Conservation (phyloP, 1,140 invertebrate genomes). For the Drosophila funebris region DNA sequence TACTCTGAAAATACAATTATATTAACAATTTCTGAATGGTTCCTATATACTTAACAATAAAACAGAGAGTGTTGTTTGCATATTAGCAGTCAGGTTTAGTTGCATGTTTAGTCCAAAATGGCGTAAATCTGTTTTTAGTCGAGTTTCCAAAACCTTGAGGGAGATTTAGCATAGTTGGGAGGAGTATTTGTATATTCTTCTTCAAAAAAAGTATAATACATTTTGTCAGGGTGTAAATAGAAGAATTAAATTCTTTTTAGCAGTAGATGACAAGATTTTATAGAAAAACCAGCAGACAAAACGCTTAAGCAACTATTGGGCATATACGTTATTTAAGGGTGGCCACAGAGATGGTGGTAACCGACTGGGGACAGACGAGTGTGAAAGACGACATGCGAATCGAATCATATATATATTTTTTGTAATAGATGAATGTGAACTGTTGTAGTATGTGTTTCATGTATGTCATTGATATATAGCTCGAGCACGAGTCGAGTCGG, state of each 20-base stretch:
- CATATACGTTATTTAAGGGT: not conserved
- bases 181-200: not conserved
- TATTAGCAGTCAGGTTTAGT: too few species aligned
- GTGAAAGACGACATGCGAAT: slow-evolving; percentile 10
- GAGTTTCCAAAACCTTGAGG: too few species aligned
- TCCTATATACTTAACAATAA: too few species aligned
- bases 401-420: slow-evolving; percentile 8
- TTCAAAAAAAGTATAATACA: too few species aligned
- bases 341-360: not conserved
- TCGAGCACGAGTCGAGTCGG: slow-evolving; percentile 27
- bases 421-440: slow-evolving; percentile 3
- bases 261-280: slow-evolving; percentile 58
- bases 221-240: not conserved
- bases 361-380: not conserved
- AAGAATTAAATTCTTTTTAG: slow-evolving; percentile 28
- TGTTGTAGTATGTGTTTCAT: slow-evolving; percentile 14
- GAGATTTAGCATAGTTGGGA: not conserved
- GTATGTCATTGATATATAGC: slow-evolving; percentile 65
- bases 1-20: not conserved
- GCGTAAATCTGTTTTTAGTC: too few species aligned
- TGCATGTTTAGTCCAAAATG: too few species aligned
- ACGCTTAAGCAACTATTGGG: slow-evolving; percentile 32
- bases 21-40: too few species aligned
- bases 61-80: too few species aligned
- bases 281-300: slow-evolving; percentile 40